These are phyloP conservation scores for Periparus ater DNA, from an alignment of 2,797 vertebrate species.

Conservation along the genomic window DNA sequence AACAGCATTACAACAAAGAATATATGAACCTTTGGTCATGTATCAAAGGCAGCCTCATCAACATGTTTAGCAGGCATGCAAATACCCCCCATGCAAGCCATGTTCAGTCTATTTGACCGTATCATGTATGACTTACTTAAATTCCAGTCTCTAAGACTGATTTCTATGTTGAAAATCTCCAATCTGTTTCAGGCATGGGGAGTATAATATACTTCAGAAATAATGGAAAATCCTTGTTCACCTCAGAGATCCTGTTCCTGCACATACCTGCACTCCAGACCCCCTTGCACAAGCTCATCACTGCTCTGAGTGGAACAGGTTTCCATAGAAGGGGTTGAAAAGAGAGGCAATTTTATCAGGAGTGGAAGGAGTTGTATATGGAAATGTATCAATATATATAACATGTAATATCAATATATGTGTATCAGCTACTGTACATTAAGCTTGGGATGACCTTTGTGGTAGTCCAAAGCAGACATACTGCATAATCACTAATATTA, in stretches of 20 bases:
- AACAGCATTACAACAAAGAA: not conserved
- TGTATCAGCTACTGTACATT: not conserved
- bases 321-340: not conserved
- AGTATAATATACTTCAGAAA: not conserved
- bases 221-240: not conserved
- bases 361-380: not conserved
- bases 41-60: not conserved
- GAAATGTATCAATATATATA: not conserved
- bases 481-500: not conserved
- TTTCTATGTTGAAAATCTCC: not conserved
- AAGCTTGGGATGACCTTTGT: not conserved
- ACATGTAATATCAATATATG: not conserved
- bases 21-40: not conserved
- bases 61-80: not conserved
- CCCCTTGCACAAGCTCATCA: accelerated
- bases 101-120: not conserved
- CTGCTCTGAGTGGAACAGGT: not conserved
- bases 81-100: not conserved
- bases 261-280: not conserved
- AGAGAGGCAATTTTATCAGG: not conserved
- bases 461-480: not conserved
- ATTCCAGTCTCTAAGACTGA: not conserved
- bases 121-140: not conserved
- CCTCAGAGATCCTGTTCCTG: not conserved
- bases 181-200: not conserved